phyloP scores from a whole-genome alignment of 2,797 vertebrate species.

The Thripadectes ignobilis region DNA sequence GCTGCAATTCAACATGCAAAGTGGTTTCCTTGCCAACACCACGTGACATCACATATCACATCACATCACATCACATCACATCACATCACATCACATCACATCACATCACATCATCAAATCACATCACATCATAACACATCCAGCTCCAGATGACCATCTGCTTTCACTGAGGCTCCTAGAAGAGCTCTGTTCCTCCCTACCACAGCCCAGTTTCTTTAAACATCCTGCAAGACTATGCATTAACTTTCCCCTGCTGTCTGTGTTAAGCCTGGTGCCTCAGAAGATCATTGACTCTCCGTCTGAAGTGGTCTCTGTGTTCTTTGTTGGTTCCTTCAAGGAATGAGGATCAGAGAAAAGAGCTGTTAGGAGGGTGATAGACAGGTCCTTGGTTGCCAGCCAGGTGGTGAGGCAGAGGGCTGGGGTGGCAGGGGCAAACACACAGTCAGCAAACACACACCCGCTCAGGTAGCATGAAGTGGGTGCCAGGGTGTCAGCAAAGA shows the following conservation, averaged over 20 bases:
- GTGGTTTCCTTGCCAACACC: neutral
- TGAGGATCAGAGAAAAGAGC: neutral
- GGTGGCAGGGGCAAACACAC: neutral
- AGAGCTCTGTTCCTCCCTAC: neutral
- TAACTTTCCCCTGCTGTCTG: neutral
- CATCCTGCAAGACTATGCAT: neutral
- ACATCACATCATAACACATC: no score
- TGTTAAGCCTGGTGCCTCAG: fast-evolving
- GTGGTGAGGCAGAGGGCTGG: neutral
- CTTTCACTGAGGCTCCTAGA: neutral
- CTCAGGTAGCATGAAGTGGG: neutral
- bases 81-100: neutral
- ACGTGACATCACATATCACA: no score
- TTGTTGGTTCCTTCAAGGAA: neutral
- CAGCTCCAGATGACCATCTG: neutral
- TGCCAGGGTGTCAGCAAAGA: neutral
- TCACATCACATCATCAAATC: no score
- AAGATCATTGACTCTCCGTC: neutral
- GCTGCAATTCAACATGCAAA: fast-evolving
- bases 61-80: neutral
- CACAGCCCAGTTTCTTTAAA: neutral
- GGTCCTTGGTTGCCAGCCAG: neutral
- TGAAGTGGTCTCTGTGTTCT: fast-evolving
- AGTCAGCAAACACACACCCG: neutral
- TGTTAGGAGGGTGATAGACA: neutral